Evolutionary conservation across 23 tunicate genomes (phyloP), one percentile per base, ranked within the genome.

Genomic region (Oikopleura vanhoeffeni): DNA sequence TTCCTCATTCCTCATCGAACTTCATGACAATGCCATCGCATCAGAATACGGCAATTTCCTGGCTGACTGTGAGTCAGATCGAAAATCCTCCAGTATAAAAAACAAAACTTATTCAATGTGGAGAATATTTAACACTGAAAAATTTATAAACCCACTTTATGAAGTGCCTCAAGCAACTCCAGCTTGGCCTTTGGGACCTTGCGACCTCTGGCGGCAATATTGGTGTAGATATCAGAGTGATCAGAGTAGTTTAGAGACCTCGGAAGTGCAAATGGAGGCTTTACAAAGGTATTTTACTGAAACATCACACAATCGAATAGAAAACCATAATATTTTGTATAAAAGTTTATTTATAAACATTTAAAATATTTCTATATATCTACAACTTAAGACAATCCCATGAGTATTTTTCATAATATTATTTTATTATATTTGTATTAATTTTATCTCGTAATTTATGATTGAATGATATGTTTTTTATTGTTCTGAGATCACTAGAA

Each of bases 51-150:
- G 79, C 79, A 71, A 71, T 71, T 71, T 71, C 38, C 27, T 71
- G 36, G 79, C 36, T 38, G 79, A 71, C 79, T 13, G 34, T 38
- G 79, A 71, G 32, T 13, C 27, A 32, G 79, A 71, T 2, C 79
- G 79, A 71, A 71, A 18, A 18, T 38, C 2, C 4, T 18, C 34
- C 79, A 30, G 38, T 71, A 38, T 71, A 2, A 71, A 18, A 3
- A 71, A 71, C 79, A 71, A 71, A 71, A 71, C 79, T 30, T 71
- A 71, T 38, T 71, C 38, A 24, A 71, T 71, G 3, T 71, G 79
- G 79, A 30, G 32, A 2, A n/a, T 71, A 2, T 18, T 30, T 30
- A n/a, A 18, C 27, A n/a, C 27, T 2, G 79, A 71, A 34, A 13
- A 3, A 2, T 24, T 24, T 30, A 71, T 13, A 71, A 71, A 71